Evolutionary conservation across 2,113 vertebrate genomes (phyloP), one percentile per base, ranked within the genome.

Genomic region (Mirounga angustirostris): DNA sequence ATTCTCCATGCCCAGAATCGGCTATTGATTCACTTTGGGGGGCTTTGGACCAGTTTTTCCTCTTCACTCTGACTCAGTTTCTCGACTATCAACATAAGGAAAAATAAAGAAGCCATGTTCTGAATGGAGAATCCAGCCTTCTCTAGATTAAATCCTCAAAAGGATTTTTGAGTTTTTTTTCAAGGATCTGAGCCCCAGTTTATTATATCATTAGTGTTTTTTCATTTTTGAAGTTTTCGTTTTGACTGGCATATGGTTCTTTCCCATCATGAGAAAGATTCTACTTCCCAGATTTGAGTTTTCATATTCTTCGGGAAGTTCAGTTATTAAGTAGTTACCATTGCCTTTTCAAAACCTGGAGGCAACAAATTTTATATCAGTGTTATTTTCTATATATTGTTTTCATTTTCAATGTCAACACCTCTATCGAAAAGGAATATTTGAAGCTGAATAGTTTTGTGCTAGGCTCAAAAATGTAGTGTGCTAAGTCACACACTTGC

Each of bases 341-440:
- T 92, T 90, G 79, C 14, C 50, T 76, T 95, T 79, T 91, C 33
- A 69, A n/a, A 95, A 63, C n/a, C 28, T 80, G 82, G 5, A 74
- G 9, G 43, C 43, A 90, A 8, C 28, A 83, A 40, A 6, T 91
- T 91, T 86, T 26, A 46, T 78, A 28, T 84, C 33, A 43, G 5
- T 89, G 2, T 87, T 95, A 59, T 92, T 92, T 89, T 80, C 50
- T 84, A 26, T 43, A 26, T 84, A 79, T 85, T 82, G 86, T 84
- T 95, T 97, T 91, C 67, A 11, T 76, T 90, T 88, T 73, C 36
- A 92, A 83, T 83, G 24, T 87, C 46, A 88, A 30, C 21, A 92
- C 11, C 13, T 95, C 19, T 84, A 28, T 74, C 9, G 71, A 10
- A 56, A 91, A 95, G 28, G 54, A 26, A 46, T 92, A 93, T 83